Evolutionary conservation across 2,888 invertebrate species (phyloP).

Genomic region (Resseliella maxima): DNA sequence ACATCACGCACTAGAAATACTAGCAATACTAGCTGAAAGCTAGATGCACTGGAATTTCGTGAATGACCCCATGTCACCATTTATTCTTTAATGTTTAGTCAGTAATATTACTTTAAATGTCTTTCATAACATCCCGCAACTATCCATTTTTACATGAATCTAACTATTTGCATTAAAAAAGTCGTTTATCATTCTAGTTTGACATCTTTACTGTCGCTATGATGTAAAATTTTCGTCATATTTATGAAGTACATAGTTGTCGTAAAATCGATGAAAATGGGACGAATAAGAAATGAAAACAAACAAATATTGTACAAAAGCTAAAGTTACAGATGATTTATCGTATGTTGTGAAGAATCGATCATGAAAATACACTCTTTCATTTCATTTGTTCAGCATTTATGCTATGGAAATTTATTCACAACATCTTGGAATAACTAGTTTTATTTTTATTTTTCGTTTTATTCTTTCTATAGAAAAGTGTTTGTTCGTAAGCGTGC

Average conservation of each 20-base stretch:
- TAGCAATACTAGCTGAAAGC: too few relatives aligned
- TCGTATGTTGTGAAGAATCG: background rate
- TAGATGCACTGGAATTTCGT: too few relatives aligned
- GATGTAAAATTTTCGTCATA: too few relatives aligned
- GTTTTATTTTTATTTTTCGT: background rate
- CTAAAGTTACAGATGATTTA: background rate
- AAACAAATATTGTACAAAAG: too few relatives aligned
- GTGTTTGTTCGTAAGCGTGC: background rate
- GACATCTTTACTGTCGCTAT: too few relatives aligned
- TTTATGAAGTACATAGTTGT: background rate
- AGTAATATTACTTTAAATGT: too few relatives aligned
- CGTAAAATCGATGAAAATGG: background rate
- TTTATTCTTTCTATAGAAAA: background rate
- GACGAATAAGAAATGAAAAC: background rate
- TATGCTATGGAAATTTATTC: slow-evolving; percentile 1
- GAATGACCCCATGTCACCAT: too few relatives aligned
- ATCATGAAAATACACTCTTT: background rate
- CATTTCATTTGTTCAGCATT: background rate
- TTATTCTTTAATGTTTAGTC: too few relatives aligned
- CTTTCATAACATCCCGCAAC: too few relatives aligned
- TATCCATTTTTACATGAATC: too few relatives aligned
- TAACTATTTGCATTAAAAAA: too few relatives aligned
- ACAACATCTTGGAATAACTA: background rate
- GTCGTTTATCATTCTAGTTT: background rate
- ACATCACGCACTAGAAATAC: too few relatives aligned